Evolutionary conservation across 2,113 vertebrate genomes (phyloP).

Genomic region (Tiliqua scincoides): DNA sequence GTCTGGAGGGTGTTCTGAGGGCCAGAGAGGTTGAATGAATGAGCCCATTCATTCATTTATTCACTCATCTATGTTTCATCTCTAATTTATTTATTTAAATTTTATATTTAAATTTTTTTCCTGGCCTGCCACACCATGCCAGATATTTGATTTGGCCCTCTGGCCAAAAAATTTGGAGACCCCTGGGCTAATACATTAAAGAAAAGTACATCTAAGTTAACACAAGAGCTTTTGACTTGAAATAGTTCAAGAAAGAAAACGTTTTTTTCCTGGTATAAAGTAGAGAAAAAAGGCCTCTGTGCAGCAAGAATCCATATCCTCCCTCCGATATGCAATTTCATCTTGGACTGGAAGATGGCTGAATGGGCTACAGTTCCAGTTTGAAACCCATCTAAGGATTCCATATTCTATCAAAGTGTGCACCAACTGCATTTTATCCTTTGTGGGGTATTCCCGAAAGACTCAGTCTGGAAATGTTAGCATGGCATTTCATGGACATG

Average conservation of each 20-base stretch:
- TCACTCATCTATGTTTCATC: no score
- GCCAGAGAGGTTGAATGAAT: no score
- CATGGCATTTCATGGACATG: neutral
- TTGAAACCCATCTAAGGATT: neutral
- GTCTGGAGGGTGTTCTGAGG: no score
- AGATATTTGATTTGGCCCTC: no score
- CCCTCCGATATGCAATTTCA: neutral
- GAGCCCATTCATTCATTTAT: no score
- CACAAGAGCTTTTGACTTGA: neutral
- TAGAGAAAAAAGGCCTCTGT: neutral
- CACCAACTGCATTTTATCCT: neutral
- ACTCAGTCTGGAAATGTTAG: neutral
- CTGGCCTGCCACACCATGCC: no score
- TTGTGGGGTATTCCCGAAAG: no score
- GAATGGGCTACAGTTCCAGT: no score
- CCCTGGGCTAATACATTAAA: accelerated
- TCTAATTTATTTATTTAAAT: no score
- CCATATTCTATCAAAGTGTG: no score
- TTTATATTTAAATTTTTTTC: no score
- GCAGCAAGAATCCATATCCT: neutral
- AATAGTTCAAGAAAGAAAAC: neutral
- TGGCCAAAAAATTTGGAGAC: no score
- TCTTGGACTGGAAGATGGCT: neutral
- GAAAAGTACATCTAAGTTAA: neutral
- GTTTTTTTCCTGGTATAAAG: neutral